These are phyloP conservation scores for Papilio gigon DNA, from an alignment of 2,888 invertebrate genomes.

Conservation along the genomic window DNA sequence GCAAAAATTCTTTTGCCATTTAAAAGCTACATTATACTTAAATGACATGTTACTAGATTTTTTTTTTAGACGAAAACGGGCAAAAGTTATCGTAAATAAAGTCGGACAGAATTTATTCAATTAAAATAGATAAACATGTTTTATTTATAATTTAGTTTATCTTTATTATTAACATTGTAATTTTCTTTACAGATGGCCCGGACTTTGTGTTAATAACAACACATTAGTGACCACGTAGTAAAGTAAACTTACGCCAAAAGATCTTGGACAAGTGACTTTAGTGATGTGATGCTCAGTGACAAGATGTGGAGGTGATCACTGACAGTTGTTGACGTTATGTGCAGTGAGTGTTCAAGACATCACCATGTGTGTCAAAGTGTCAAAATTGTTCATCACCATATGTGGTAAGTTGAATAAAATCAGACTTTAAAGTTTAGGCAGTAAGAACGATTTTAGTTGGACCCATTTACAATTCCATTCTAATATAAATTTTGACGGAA, in stretches of 20 bases:
- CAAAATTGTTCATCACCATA: constrained; percentile 56
- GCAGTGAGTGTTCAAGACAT: constrained; percentile 54
- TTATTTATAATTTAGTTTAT: constrained; percentile 16
- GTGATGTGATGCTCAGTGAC: constrained; percentile 42
- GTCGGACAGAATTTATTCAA: too few relatives aligned
- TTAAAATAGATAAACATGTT: background rate
- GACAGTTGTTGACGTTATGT: constrained; percentile 59
- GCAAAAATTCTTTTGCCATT: too few relatives aligned
- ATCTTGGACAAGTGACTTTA: background rate
- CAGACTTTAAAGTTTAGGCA: background rate
- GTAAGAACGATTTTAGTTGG: background rate
- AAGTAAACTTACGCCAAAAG: constrained; percentile 13
- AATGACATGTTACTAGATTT: too few relatives aligned
- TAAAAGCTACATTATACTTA: too few relatives aligned
- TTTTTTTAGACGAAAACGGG: too few relatives aligned
- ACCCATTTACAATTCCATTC: too few relatives aligned
- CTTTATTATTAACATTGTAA: constrained; percentile 12
- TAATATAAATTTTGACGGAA: too few relatives aligned
- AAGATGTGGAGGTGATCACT: constrained; percentile 66
- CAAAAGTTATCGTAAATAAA: too few relatives aligned
- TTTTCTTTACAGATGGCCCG: constrained; percentile 33
- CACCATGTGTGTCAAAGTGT: constrained; percentile 72
- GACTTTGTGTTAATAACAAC: background rate
- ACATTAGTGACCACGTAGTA: background rate
- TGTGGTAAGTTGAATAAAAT: constrained; percentile 63